phyloP scores from a whole-genome alignment of 1,140 invertebrate species.

The Drosophila lacteicornis region DNA sequence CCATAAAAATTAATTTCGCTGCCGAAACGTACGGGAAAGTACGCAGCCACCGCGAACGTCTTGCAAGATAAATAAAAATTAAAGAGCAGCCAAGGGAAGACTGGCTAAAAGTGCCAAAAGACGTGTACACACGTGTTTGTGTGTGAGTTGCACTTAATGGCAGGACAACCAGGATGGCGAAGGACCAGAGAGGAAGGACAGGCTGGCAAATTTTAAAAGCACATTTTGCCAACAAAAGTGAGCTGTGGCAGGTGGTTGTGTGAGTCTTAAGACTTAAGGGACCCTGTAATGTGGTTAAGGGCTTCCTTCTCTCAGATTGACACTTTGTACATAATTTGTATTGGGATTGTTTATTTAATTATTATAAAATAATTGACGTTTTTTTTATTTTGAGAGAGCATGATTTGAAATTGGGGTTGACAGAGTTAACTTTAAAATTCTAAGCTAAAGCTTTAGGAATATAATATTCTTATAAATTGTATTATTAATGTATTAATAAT shows the following conservation, averaged over 20 bases:
- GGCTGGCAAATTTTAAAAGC: slow-evolving; percentile 10
- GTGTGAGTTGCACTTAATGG: slow-evolving; percentile 38
- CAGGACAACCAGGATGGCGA: slow-evolving; percentile 6
- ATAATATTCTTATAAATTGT: not conserved
- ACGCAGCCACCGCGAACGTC: not conserved
- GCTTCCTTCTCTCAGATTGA: not conserved
- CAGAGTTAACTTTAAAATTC: too few species aligned
- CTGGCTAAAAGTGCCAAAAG: not conserved
- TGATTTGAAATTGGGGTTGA: not conserved
- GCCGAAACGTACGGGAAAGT: slow-evolving; percentile 5
- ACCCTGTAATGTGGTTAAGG: not conserved
- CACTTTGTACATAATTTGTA: not conserved
- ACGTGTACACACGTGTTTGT: slow-evolving; percentile 4
- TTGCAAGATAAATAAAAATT: slow-evolving; percentile 56
- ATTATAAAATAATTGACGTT: not conserved
- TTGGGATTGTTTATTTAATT: not conserved
- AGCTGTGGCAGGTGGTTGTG: slow-evolving; percentile 8
- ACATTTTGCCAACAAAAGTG: slow-evolving; percentile 14
- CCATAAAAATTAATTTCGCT: slow-evolving; percentile 46
- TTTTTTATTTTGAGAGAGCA: not conserved
- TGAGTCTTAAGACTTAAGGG: not conserved
- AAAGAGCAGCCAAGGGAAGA: slow-evolving; percentile 34
- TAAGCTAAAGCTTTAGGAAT: not conserved
- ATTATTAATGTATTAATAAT: too few species aligned
- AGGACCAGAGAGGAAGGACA: too few species aligned